Evolutionary conservation across 2,113 vertebrate species (phyloP).

Genomic region (Halcyon senegalensis): DNA sequence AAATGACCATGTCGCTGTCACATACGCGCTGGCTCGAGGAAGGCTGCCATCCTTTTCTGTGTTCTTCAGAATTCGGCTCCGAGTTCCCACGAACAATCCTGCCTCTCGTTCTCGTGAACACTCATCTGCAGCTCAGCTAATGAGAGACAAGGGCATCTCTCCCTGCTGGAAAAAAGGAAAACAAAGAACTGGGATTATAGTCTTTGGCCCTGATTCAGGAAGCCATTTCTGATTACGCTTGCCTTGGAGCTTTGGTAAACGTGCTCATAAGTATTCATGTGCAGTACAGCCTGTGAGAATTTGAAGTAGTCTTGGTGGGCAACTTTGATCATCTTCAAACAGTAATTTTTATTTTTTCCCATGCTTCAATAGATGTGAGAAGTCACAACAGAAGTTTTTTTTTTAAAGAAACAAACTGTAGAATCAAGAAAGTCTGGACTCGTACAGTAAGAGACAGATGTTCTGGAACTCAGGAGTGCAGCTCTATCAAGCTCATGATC

Average conservation of each 20-base stretch:
- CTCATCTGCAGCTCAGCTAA: neutral
- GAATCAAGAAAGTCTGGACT: neutral
- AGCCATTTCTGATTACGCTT: neutral
- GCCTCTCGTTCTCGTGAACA: neutral
- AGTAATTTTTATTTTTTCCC: neutral
- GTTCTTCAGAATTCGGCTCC: neutral
- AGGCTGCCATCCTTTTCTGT: neutral
- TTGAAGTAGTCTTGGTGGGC: neutral
- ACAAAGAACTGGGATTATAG: neutral
- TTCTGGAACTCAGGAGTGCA: neutral
- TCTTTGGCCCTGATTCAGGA: neutral
- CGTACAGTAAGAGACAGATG: neutral
- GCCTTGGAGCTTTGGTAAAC: neutral
- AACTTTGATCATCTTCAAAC: neutral
- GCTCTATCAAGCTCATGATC: neutral
- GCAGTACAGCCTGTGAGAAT: neutral
- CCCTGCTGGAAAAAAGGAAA: neutral
- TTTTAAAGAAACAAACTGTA: neutral
- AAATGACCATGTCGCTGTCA: neutral
- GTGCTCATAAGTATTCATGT: neutral
- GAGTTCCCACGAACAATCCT: neutral
- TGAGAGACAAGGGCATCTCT: neutral
- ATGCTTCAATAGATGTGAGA: neutral
- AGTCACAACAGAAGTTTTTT: neutral
- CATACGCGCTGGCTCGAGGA: neutral